Evolutionary conservation across 2,888 invertebrate genomes (phyloP), one percentile per base, ranked within the genome.

Genomic region (Drosophila diplacantha): DNA sequence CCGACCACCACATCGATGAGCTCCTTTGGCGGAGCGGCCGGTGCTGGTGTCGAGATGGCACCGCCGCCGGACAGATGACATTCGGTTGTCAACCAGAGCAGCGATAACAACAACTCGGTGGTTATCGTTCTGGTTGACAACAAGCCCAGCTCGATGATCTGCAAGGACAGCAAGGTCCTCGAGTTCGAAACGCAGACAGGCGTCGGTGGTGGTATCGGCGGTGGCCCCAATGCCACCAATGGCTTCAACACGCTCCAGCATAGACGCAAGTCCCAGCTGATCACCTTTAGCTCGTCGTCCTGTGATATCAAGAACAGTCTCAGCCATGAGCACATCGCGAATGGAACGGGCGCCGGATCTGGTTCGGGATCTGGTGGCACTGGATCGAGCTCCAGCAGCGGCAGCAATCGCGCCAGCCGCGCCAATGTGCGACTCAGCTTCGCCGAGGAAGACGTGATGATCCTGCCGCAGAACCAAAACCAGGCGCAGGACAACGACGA

Each of bases 41-140:
- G 60, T 3, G 54, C 41, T 1, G 54, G 49, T 11, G 67, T 52
- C 9, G 61, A 46, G 5, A 52, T 14, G n/a, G 14, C 18, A 41
- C 43, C 16, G 49, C 68, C 76, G 0, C 61, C 77, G 62, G 86
- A 87, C 37, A 87, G 87, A 86, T 87, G 87, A 87, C 87, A 87
- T 85, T 85, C 86, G 75, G 83, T 73, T 71, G 80, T 83, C 83
- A 87, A 85, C 77, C 86, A 87, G 85, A 75, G 69, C 75, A 73
- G 69, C 76, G 87, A 87, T 81, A 87, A 87, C 80, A 87, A 87
- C 81, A 87, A 87, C 61, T 87, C 86, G 29, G 87, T 87, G 67
- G 87, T 87, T 86, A 87, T 87, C 76, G 87, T 87, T 70, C 81
- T 87, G 87, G 87, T 87, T 86, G 87, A 87, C 76, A 87, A 87